Evolutionary conservation across 2,888 invertebrate genomes (phyloP).

Genomic region (Phyllotreta cruciferae): DNA sequence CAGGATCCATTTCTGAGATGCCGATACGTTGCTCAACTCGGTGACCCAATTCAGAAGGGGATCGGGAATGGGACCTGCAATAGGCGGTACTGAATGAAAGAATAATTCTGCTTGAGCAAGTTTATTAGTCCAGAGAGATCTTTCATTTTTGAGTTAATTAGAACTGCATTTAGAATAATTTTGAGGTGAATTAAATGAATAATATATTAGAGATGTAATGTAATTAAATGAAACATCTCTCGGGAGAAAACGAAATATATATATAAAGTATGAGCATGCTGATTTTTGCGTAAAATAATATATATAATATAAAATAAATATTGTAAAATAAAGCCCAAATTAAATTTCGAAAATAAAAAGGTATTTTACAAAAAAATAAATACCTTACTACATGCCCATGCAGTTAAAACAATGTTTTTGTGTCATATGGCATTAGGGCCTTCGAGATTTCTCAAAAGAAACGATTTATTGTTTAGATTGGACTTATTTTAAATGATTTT

Average conservation of each 20-base stretch:
- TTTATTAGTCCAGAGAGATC: constrained; percentile 22
- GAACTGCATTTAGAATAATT: too few relatives aligned
- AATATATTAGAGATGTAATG: too few relatives aligned
- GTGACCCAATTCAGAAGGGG: constrained; percentile 88
- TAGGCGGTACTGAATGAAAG: constrained; percentile 60
- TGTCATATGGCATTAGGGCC: constrained; percentile 38
- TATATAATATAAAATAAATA: constrained; percentile 9
- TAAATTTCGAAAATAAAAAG: constrained; percentile 6
- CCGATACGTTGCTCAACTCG: constrained; percentile 84
- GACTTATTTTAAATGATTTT: too few relatives aligned
- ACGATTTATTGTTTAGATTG: too few relatives aligned
- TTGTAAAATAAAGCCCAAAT: constrained; percentile 8
- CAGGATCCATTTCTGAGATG: constrained; percentile 78
- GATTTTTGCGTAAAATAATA: constrained; percentile 12
- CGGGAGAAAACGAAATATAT: constrained; percentile 7
- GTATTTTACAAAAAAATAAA: constrained; percentile 30
- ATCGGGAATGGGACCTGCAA: constrained; percentile 84
- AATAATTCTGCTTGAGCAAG: constrained; percentile 20
- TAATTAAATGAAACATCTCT: constrained; percentile 13
- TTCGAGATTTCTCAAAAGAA: too few relatives aligned
- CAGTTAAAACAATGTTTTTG: constrained; percentile 52
- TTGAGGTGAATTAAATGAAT: too few relatives aligned
- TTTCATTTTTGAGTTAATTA: too few relatives aligned
- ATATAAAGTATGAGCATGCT: constrained; percentile 26
- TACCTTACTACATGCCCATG: constrained; percentile 50